Percentiles rank a stretch among this genome's conserved stretches.
phyloP scores from a whole-genome alignment of 1,140 invertebrate species.

The Lordiphosa clarofinis region DNA sequence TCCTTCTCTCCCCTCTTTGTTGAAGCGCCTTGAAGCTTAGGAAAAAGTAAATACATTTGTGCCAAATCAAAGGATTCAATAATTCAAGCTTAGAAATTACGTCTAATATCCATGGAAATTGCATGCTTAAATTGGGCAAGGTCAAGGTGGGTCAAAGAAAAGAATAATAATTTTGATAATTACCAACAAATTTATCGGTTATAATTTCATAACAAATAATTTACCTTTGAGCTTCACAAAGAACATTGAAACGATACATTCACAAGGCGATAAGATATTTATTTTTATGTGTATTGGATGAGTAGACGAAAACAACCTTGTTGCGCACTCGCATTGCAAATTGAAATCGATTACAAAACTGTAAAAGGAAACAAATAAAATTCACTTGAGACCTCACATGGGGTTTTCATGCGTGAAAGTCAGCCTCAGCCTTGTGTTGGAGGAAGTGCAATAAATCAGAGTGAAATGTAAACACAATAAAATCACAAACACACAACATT shows the following conservation, averaged over 20 bases:
- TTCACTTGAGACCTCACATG: slow-evolving; percentile 13
- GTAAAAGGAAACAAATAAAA: slow-evolving; percentile 51
- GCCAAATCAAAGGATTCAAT: slow-evolving; percentile 31
- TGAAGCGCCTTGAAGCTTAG: slow-evolving; percentile 14
- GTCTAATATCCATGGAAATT: neutral
- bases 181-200: slow-evolving; percentile 8
- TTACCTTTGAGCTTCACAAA: too few species aligned
- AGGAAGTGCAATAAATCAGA: slow-evolving; percentile 64
- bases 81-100: slow-evolving; percentile 7
- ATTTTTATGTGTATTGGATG: slow-evolving; percentile 11
- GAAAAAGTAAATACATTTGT: slow-evolving; percentile 45
- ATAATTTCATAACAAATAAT: too few species aligned
- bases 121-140: slow-evolving; percentile 3
- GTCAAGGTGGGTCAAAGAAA: too few species aligned
- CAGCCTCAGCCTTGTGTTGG: slow-evolving; percentile 42
- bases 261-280: slow-evolving; percentile 46
- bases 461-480: slow-evolving; percentile 59
- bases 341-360: slow-evolving; percentile 52
- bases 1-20: slow-evolving; percentile 4
- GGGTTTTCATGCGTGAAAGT: slow-evolving; percentile 57
- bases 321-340: slow-evolving; percentile 25
- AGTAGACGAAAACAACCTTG: slow-evolving; percentile 40
- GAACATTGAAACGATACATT: too few species aligned
- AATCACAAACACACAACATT: slow-evolving; percentile 24
- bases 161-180: neutral